phyloP scores from a whole-genome alignment of 2,113 vertebrate species.

The Lophius piscatorius region DNA sequence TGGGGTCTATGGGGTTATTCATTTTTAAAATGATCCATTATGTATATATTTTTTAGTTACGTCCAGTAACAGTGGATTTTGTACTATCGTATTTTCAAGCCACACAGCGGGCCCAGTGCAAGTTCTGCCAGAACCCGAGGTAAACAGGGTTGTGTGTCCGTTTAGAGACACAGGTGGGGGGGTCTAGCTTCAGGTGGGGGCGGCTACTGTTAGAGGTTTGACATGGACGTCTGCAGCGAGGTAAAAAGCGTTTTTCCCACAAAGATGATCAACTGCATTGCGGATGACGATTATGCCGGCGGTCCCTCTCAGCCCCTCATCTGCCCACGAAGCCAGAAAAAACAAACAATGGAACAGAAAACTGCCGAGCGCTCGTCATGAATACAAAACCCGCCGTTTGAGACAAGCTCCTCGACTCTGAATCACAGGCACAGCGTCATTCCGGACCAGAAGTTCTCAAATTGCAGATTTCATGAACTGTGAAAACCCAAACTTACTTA shows the following conservation, averaged over 20 bases:
- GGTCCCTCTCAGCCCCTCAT: constrained; percentile 61
- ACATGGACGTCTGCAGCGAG: constrained; percentile 35
- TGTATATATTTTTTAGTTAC: too few species aligned
- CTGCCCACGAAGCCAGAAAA: constrained; percentile 33
- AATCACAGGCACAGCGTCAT: too few species aligned
- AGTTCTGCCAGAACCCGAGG: constrained; percentile 56
- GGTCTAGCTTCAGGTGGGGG: constrained; percentile 41
- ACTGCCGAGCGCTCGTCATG: constrained; percentile 61
- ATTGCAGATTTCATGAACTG: constrained; percentile 38
- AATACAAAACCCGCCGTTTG: constrained; percentile 66
- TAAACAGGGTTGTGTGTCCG: constrained; percentile 39
- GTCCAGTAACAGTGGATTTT: too few species aligned
- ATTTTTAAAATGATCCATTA: too few species aligned
- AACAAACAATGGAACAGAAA: constrained; percentile 61
- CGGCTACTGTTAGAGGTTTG: constrained; percentile 45
- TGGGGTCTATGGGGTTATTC: too few species aligned
- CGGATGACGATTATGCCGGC: constrained; percentile 66
- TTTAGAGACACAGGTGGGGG: too few species aligned
- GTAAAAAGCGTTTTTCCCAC: constrained; percentile 23
- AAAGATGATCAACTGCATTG: constrained; percentile 57
- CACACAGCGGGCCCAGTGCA: constrained; percentile 39
- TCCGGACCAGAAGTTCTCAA: too few species aligned
- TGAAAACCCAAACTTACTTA: constrained; percentile 10
- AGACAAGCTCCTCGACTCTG: constrained; percentile 56
- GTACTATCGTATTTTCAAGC: constrained; percentile 65